Conservation (phyloP, 2,888 invertebrate species). For the Cyaniris semiargus region DNA sequence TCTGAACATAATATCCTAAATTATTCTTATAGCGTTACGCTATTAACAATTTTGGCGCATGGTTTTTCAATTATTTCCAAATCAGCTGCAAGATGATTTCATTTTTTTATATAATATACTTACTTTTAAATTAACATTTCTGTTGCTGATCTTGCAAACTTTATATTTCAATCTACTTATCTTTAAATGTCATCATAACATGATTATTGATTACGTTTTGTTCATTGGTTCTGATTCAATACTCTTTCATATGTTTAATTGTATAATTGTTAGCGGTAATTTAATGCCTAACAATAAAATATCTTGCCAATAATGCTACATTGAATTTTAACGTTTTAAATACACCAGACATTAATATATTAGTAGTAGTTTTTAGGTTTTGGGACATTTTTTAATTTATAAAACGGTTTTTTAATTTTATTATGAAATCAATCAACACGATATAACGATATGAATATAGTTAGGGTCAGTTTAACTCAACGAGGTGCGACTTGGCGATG, state of each 20-base stretch:
- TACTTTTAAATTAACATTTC: no score
- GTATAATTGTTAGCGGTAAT: constrained; percentile 22
- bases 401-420: neutral
- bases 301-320: constrained; percentile 29
- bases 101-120: no score
- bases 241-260: constrained; percentile 18
- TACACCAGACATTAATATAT: neutral
- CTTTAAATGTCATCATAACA: neutral
- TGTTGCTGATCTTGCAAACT: no score
- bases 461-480: neutral
- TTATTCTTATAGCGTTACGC: no score
- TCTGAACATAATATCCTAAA: no score
- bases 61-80: no score
- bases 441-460: neutral
- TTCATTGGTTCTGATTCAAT: constrained; percentile 22
- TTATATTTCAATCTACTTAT: neutral
- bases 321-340: constrained; percentile 3
- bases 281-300: neutral
- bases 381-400: neutral
- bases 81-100: no score
- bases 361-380: neutral
- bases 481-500: neutral
- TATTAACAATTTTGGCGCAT: no score
- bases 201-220: neutral
- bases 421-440: neutral